Evolutionary conservation across 2,113 vertebrate genomes (phyloP).

Genomic region (Hemiscyllium ocellatum): DNA sequence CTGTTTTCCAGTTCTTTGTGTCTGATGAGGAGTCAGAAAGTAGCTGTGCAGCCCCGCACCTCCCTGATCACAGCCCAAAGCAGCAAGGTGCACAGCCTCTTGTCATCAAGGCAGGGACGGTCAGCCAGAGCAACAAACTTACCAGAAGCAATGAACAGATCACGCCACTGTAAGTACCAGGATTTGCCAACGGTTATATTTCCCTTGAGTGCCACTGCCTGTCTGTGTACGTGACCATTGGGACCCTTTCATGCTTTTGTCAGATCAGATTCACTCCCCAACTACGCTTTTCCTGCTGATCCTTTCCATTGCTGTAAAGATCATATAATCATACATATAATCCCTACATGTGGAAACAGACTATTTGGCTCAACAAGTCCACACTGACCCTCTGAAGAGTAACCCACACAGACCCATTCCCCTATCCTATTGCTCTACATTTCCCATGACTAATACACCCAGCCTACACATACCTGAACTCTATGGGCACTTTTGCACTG

Average conservation of each 20-base stretch:
- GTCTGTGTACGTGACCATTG: neutral
- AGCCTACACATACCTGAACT: too few species aligned
- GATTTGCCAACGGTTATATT: neutral
- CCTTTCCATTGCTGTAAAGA: neutral
- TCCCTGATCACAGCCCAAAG: neutral
- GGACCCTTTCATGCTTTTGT: neutral
- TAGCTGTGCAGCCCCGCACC: neutral
- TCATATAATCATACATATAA: too few species aligned
- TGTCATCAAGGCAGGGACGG: neutral
- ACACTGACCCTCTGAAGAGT: too few species aligned
- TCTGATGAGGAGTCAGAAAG: neutral
- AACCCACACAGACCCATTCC: too few species aligned
- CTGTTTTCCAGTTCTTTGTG: neutral
- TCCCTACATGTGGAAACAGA: too few species aligned
- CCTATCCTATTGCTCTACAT: too few species aligned
- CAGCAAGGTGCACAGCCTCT: neutral
- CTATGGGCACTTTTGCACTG: too few species aligned
- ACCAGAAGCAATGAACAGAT: neutral
- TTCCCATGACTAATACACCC: too few species aligned
- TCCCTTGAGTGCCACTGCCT: neutral
- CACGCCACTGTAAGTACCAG: neutral
- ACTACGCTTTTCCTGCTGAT: neutral
- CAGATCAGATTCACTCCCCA: neutral
- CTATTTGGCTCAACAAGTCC: too few species aligned
- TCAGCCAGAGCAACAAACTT: too few species aligned